Base-by-base conservation (phyloP, 1,140 invertebrate species). In the Ganaspis sp. region DNA sequence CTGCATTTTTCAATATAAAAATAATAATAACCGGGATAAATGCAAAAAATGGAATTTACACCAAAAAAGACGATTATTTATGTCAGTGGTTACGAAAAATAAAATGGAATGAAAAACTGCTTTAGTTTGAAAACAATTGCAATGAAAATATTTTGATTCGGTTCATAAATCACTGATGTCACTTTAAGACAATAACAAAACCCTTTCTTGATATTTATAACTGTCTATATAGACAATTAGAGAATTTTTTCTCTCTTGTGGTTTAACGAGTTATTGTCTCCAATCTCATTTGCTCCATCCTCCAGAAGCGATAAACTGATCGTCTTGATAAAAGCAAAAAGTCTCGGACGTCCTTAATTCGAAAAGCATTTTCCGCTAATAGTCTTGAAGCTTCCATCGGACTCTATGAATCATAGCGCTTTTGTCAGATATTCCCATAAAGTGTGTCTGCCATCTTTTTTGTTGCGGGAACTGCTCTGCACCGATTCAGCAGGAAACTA, bases 391-490 rank as follows among this genome's bases (percentile, higher is more conserved):
- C 53, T 54, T 54, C 17, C 19, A 23, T 9, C 23, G 21, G 9
- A 54, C 4, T 54, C 8, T 0, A 54, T 54, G 19, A 21, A 54
- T 54, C 53, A 54, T 54, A 19, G 2, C 17, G 19, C 53, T 11
- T 54, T 54, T 54, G 53, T 26, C 53, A 54, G 53, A 54, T 54
- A 54, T 54, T 23, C 21, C 53, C 38, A 40, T 40, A 54, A 23
- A 54, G 21, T 11, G 53, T 54, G 19, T 54, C 9, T 21, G 17
- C n/a, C 53, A 54, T 26, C 53, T 54, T 54, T 54, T 54, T 54
- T 54, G 21, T 54, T 54, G 21, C 53, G 17, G 19, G 9, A 11
- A 21, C 53, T 23, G 0, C 53, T 11, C 19, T 26, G 53, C 21
- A 54, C 9, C 53, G 53, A 54, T 54, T 54, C 53, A 54, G 21